Conservation (phyloP, 1,140 invertebrate genomes). For the Sycophila sp. region DNA sequence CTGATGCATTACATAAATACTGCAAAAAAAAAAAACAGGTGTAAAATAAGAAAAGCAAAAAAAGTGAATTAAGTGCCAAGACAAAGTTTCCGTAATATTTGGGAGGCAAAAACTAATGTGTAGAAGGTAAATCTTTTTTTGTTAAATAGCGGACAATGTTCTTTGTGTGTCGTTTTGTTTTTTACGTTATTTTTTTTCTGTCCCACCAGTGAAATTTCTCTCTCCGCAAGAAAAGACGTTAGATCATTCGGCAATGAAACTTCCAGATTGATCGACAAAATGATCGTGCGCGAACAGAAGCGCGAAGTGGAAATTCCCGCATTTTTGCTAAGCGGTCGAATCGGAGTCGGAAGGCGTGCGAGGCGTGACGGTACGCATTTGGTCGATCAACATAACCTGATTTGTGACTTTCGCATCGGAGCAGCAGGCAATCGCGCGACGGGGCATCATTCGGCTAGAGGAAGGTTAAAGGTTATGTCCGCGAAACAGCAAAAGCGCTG, state of each 20-base stretch:
- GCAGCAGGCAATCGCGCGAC: too few species aligned
- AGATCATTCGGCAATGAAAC: neutral
- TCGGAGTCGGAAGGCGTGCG: too few species aligned
- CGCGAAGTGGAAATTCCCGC: neutral
- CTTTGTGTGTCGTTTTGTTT: too few species aligned
- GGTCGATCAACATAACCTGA: conserved; percentile 10
- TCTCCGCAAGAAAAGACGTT: neutral
- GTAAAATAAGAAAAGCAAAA: neutral
- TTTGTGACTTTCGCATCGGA: too few species aligned
- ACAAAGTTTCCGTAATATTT: neutral
- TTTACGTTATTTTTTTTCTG: too few species aligned
- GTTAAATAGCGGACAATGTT: too few species aligned
- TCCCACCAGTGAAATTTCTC: neutral
- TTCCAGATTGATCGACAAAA: neutral
- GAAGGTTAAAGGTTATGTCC: conserved; percentile 18
- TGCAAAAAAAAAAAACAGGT: neutral
- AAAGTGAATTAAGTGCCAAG: neutral
- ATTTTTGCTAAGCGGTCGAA: neutral
- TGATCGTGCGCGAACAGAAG: neutral
- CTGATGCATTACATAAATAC: too few species aligned
- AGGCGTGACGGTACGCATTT: conserved; percentile 2
- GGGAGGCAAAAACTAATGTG: neutral
- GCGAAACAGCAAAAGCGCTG: neutral
- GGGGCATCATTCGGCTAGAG: neutral
- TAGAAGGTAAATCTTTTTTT: neutral